phyloP scores from a whole-genome alignment of 2,113 vertebrate genomes.

The Vanacampus margaritifer region DNA sequence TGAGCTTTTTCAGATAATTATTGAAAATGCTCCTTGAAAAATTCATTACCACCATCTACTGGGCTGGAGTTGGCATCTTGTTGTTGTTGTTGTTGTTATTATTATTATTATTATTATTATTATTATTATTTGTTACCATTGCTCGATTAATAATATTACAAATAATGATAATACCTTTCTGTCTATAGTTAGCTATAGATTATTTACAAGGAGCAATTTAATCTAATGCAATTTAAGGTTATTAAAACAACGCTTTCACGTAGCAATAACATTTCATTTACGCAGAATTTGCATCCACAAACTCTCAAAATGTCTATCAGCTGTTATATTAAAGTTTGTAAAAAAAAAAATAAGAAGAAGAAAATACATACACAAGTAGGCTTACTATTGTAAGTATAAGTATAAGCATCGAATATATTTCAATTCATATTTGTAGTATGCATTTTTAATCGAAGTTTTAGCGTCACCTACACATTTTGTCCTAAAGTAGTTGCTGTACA shows the following conservation, averaged over 20 bases:
- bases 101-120: not conserved
- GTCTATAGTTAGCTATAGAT: not conserved
- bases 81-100: too few relatives aligned
- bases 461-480: too few relatives aligned
- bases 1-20: not conserved
- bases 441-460: too few relatives aligned
- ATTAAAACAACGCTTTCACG: not conserved
- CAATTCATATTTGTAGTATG: too few relatives aligned
- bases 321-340: too few relatives aligned
- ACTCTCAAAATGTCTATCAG: not conserved
- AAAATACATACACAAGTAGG: too few relatives aligned
- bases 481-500: too few relatives aligned
- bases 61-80: not conserved
- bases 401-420: too few relatives aligned
- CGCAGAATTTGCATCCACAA: not conserved
- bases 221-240: not conserved
- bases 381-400: too few relatives aligned
- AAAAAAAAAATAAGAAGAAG: too few relatives aligned
- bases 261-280: not conserved
- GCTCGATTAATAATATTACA: not conserved
- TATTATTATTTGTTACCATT: not conserved
- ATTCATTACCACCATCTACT: not conserved
- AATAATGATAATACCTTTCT: not conserved
- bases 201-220: not conserved
- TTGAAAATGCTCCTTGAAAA: not conserved